These are phyloP conservation scores for Archivesica marissinica DNA, from an alignment of 1,140 invertebrate genomes.

Conservation along the genomic window DNA sequence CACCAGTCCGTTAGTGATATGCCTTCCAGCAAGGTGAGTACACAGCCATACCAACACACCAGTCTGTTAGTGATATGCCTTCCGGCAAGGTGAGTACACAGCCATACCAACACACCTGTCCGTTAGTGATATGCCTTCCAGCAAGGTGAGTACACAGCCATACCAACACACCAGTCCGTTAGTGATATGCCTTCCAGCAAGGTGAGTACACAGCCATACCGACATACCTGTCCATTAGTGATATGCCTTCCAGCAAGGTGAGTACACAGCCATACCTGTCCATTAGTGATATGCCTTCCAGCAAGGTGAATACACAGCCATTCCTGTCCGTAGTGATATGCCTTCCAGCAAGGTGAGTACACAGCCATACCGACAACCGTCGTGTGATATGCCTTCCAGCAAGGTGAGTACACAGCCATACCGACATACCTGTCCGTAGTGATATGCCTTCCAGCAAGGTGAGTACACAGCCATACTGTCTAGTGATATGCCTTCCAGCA, in stretches of 20 bases:
- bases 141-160: conserved; percentile 96
- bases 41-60: conserved; percentile 88
- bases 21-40: too few species aligned
- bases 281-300: not conserved
- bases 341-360: conserved; percentile 33
- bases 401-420: too few species aligned
- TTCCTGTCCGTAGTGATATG: not conserved
- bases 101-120: too few species aligned
- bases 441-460: conserved; percentile 97
- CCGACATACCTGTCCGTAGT: too few species aligned
- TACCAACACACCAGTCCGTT: too few species aligned
- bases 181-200: conserved; percentile 94
- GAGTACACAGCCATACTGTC: conserved; percentile 99
- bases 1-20: not conserved
- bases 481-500: conserved; percentile 99
- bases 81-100: too few species aligned
- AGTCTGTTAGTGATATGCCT: conserved; percentile 94
- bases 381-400: conserved; percentile 95
- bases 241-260: conserved; percentile 99
- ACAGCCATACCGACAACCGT: too few species aligned
- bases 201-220: conserved; percentile 99
- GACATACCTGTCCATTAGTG: too few species aligned
- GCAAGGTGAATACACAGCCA: not conserved
- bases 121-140: conserved; percentile 96
- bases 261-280: not conserved